phyloP scores from a whole-genome alignment of 2,888 invertebrate genomes.

The Diarsia mendica region DNA sequence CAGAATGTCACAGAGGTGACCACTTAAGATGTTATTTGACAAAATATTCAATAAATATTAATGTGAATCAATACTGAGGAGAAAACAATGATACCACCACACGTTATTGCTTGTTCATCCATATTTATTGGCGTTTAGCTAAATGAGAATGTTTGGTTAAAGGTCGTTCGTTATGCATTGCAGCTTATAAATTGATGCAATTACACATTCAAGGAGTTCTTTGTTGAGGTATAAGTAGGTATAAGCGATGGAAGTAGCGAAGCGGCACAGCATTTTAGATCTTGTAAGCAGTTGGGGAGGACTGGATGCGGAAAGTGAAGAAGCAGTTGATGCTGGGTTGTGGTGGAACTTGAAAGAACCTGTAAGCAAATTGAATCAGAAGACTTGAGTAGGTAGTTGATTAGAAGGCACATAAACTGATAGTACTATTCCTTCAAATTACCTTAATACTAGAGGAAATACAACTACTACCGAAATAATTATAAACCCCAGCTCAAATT shows the following conservation, averaged over 20 bases:
- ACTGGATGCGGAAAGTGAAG: conserved; percentile 17
- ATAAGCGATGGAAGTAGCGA: conserved; percentile 11
- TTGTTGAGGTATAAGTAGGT: conserved; percentile 7
- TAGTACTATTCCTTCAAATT: not conserved
- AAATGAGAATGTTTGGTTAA: conserved; percentile 33
- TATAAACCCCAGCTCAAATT: not conserved
- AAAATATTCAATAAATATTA: conserved; percentile 70
- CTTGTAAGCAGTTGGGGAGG: conserved; percentile 5
- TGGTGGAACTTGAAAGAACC: not conserved
- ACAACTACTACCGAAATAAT: conserved; percentile 13
- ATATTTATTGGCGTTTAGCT: conserved; percentile 66
- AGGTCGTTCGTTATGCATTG: conserved; percentile 32
- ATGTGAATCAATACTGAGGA: conserved; percentile 61
- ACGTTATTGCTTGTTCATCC: conserved; percentile 63
- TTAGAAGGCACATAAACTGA: not conserved
- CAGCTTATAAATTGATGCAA: conserved; percentile 34
- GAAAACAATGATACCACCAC: conserved; percentile 68
- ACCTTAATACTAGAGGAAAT: not conserved
- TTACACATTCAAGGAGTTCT: conserved; percentile 19
- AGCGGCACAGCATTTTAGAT: not conserved
- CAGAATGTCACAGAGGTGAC: conserved; percentile 42
- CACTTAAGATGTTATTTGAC: conserved; percentile 54
- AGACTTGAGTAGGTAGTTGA: not conserved
- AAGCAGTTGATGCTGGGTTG: not conserved
- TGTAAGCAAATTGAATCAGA: conserved; percentile 34